Conservation (phyloP, 2,113 vertebrate species). For the Genyomyrus donnyi region DNA sequence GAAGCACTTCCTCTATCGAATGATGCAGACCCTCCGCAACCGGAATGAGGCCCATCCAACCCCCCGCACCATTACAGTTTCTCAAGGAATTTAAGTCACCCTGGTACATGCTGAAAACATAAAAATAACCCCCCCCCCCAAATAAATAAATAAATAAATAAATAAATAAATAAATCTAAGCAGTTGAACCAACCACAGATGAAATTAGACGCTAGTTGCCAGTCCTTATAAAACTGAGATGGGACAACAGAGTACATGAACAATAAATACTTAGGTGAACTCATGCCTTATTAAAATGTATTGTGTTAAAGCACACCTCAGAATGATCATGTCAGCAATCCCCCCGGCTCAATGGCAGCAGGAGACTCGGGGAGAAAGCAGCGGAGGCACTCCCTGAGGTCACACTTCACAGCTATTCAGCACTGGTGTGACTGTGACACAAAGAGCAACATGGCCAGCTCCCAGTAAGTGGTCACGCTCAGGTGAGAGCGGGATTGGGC, state of each 20-base stretch:
- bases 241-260: neutral
- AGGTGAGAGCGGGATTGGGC: neutral
- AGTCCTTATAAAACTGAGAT: neutral
- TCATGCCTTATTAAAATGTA: neutral
- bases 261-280: slow-evolving; percentile 42
- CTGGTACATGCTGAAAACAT: neutral
- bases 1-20: neutral
- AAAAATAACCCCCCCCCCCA: neutral
- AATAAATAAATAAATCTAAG: neutral
- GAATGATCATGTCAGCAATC: neutral
- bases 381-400: neutral
- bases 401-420: slow-evolving; percentile 2
- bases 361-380: neutral
- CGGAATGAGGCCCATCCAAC: neutral
- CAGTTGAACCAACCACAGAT: neutral
- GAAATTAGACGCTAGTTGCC: neutral
- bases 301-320: neutral
- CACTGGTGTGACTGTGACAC: neutral
- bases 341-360: neutral
- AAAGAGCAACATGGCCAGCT: neutral
- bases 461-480: neutral
- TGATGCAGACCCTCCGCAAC: neutral
- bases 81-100: neutral
- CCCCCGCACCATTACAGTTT: neutral
- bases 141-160: too few relatives aligned